These are phyloP conservation scores for Arvicanthis niloticus DNA, from an alignment of 2,113 vertebrate species.

Conservation along the genomic window DNA sequence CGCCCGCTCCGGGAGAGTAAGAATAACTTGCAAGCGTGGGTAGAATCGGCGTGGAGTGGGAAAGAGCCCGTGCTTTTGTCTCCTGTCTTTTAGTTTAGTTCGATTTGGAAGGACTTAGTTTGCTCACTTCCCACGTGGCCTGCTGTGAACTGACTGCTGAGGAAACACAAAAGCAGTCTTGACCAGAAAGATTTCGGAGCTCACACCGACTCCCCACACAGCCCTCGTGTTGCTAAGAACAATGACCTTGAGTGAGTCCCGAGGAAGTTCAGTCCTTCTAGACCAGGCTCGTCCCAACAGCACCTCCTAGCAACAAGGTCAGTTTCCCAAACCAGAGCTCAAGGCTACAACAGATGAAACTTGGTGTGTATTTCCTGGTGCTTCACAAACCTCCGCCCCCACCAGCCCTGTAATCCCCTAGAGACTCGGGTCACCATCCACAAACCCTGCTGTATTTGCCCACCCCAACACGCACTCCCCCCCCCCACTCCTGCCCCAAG, in stretches of 20 bases:
- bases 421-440: background rate
- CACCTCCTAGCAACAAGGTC: background rate
- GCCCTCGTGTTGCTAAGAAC: background rate
- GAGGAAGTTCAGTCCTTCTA: background rate
- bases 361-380: background rate
- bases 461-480: background rate
- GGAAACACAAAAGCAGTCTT: background rate
- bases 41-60: background rate
- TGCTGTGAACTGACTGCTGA: background rate
- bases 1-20: background rate
- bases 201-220: background rate
- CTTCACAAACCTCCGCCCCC: background rate
- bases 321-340: background rate
- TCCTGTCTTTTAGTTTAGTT: background rate
- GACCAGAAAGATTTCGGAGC: constrained; percentile 37
- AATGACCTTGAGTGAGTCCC: background rate
- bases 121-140: background rate
- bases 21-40: constrained; percentile 21
- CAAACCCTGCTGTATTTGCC: background rate
- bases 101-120: constrained; percentile 5
- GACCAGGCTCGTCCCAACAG: background rate
- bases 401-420: background rate
- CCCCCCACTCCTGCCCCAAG: background rate
- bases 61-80: constrained; percentile 64
- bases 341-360: background rate